These are phyloP conservation scores for Hormaphis cornu DNA, from an alignment of 1,140 invertebrate genomes.

Conservation along the genomic window DNA sequence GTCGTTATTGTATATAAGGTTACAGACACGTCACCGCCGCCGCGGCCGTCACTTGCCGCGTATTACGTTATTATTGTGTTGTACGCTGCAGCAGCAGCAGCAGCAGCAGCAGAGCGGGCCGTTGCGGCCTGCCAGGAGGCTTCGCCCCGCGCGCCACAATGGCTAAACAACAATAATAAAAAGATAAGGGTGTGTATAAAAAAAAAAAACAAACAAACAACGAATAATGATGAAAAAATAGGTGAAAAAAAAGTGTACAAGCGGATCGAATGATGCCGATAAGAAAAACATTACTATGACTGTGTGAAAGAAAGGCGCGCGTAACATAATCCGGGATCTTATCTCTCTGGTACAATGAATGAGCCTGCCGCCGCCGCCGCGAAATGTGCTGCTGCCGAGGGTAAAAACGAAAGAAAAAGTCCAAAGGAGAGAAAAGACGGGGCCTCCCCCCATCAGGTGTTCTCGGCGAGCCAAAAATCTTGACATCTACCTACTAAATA, in stretches of 20 bases:
- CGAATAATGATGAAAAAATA: not conserved
- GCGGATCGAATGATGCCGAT: slow-evolving; percentile 8
- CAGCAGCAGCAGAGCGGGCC: no score
- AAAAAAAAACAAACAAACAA: slow-evolving; percentile 13
- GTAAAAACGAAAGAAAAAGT: not conserved
- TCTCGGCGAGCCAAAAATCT: no score
- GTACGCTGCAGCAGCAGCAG: no score
- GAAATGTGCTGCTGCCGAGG: not conserved
- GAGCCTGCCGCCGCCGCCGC: not conserved
- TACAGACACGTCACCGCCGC: no score
- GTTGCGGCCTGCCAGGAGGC: slow-evolving; percentile 9
- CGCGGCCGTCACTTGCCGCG: no score
- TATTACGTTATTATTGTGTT: no score
- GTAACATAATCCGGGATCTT: slow-evolving; percentile 24
- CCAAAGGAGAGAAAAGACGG: no score
- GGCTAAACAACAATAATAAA: no score
- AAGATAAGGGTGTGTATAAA: slow-evolving; percentile 1
- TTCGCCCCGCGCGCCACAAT: not conserved
- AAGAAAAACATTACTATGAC: slow-evolving; percentile 18
- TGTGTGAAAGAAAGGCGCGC: slow-evolving; percentile 22
- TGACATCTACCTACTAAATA: no score
- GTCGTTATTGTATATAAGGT: no score
- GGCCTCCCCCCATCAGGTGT: no score
- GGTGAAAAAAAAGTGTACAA: slow-evolving; percentile 23
- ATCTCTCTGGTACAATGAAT: slow-evolving; percentile 17